Evolutionary conservation across 2,113 vertebrate species (phyloP), one percentile per base, ranked within the genome.

Genomic region (Ifrita kowaldi): DNA sequence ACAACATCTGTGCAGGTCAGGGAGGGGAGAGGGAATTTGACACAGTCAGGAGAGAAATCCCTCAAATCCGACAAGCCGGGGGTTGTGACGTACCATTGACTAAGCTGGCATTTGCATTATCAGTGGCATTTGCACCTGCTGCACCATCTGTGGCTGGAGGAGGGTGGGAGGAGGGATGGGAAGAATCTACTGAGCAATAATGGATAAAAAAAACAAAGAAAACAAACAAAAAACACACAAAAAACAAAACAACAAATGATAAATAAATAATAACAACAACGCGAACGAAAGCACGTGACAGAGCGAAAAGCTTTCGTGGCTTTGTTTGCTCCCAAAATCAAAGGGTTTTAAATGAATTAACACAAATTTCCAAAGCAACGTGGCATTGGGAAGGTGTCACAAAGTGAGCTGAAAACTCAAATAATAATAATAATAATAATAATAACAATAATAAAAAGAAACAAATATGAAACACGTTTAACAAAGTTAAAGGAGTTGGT

Each of bases 81-180:
- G 97, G 96, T 94, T 90, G 98, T 98, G 98, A 99, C 99, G 97
- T 99, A 99, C 99, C 99, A 99, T 99, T 99, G 98, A 99, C 99
- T 98, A 99, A 99, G 98, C 98, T 99, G 99, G 99, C 97, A 98
- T 98, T 98, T 97, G 98, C 96, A 97, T 98, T 99, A 99, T 98
- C 99, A 95, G 98, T 98, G 98, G 99, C 98, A 98, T 98, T 99
- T 98, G 98, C 98, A 97, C 98, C 98, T 98, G 99, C 98, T 96
- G 98, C 98, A 97, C 99, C 99, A 98, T 99, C 99, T 98, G 99
- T 98, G 96, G 99, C 98, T 98, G 99, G 97, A 98, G 99, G 98
- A 99, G 98, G 99, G 98, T 98, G 98, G 98, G 98, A 98, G 97
- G 99, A 98, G 98, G 98, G 98, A 98, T 99, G 99, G 98, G 99